Conservation (phyloP, 2,113 vertebrate genomes). For the Cebidichthys violaceus region DNA sequence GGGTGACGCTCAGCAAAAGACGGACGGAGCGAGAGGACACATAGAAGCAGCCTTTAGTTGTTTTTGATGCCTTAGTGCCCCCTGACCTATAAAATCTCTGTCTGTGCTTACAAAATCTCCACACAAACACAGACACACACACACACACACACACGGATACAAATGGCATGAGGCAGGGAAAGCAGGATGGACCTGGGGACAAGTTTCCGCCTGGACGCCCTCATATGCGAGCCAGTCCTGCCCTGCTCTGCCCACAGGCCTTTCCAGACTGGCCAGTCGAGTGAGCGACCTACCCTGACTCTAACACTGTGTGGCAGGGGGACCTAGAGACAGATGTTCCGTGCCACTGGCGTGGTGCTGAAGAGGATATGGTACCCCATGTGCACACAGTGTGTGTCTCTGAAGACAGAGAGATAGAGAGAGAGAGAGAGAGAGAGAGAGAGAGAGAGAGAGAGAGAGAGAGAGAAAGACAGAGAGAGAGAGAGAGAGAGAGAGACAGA, state of each 20-base stretch:
- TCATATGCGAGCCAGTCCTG: conserved; percentile 52
- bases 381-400: conserved; percentile 39
- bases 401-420: conserved; percentile 38
- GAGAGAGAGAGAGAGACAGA: conserved; percentile 38
- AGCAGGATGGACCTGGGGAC: conserved; percentile 75
- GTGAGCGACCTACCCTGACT: conserved; percentile 76
- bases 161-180: conserved; percentile 60
- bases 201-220: conserved; percentile 73
- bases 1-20: conserved; percentile 40
- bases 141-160: conserved; percentile 25
- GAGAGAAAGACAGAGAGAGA: conserved; percentile 45
- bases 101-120: conserved; percentile 37
- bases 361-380: conserved; percentile 57
- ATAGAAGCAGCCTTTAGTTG: conserved; percentile 56
- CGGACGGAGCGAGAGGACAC: conserved; percentile 46
- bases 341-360: conserved; percentile 84
- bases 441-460: conserved; percentile 39
- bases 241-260: conserved; percentile 67
- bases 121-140: conserved; percentile 37
- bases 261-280: conserved; percentile 63
- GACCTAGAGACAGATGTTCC: conserved; percentile 87
- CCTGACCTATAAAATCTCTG: conserved; percentile 67
- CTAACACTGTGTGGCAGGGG: conserved; percentile 79
- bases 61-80: conserved; percentile 64
- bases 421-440: conserved; percentile 17